phyloP scores from a whole-genome alignment of 1,140 invertebrate species.

The Hycleus phaleratus region DNA sequence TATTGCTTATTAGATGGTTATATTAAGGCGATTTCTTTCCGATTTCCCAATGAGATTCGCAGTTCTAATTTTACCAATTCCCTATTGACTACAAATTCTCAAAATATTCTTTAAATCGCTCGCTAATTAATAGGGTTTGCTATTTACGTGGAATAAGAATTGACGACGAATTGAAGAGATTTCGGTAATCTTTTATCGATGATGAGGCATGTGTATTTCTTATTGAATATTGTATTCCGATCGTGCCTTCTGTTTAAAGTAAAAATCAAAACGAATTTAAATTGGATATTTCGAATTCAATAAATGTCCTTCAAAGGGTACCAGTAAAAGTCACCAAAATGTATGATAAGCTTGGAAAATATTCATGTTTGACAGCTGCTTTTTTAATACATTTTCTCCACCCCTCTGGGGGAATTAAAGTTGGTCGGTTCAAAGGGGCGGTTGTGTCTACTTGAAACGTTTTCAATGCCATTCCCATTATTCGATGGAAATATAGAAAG shows the following conservation, averaged over 20 bases:
- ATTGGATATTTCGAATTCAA: conserved; percentile 15
- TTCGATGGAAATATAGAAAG: conserved; percentile 10
- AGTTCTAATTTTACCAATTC: no score
- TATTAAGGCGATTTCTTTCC: no score
- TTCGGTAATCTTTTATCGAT: no score
- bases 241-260: neutral
- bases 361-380: conserved; percentile 26
- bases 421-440: conserved; percentile 6
- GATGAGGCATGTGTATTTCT: no score
- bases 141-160: no score
- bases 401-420: conserved; percentile 25
- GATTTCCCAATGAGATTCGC: no score
- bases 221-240: no score
- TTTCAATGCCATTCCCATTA: conserved; percentile 13
- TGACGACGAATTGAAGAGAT: no score
- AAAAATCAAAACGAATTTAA: conserved; percentile 5
- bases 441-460: conserved; percentile 18
- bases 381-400: conserved; percentile 23
- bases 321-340: conserved; percentile 7
- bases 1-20: no score
- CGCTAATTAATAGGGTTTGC: no score
- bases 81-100: no score
- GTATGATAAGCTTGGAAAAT: conserved; percentile 16
- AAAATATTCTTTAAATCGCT: no score
- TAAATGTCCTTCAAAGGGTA: conserved; percentile 12